Percentiles rank a stretch among this genome's conserved stretches.
phyloP scores from a whole-genome alignment of 2,888 invertebrate genomes.

The Hirtodrosophila duncani region DNA sequence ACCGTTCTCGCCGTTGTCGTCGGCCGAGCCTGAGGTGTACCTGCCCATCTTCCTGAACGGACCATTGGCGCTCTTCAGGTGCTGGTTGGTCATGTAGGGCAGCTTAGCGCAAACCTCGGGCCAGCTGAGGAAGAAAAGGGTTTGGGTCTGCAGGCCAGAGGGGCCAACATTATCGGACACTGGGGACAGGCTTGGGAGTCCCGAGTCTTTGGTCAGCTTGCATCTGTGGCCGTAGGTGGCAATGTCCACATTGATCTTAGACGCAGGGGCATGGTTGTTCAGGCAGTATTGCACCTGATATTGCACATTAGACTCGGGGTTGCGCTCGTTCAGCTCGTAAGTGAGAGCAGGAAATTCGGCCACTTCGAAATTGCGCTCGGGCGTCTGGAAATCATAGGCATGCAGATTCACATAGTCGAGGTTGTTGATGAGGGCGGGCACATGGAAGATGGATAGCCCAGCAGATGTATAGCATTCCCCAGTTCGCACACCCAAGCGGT shows the following conservation, averaged over 20 bases:
- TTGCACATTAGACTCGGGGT: constrained; percentile 84
- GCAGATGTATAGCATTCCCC: constrained; percentile 85
- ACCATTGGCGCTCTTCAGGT: constrained; percentile 82
- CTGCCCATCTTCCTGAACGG: constrained; percentile 86
- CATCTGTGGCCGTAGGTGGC: constrained; percentile 87
- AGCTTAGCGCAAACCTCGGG: constrained; percentile 89
- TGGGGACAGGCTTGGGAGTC: constrained; percentile 88
- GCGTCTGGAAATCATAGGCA: constrained; percentile 88
- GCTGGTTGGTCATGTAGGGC: constrained; percentile 82
- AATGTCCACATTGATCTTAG: constrained; percentile 85
- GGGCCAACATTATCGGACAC: constrained; percentile 85
- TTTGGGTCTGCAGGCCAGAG: constrained; percentile 85
- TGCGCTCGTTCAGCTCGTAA: constrained; percentile 85
- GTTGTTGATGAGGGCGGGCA: constrained; percentile 85
- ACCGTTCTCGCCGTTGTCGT: constrained; percentile 83
- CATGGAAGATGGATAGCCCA: constrained; percentile 86
- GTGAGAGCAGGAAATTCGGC: constrained; percentile 88
- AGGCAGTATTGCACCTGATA: constrained; percentile 83
- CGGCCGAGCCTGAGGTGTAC: constrained; percentile 87
- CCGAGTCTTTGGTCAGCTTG: constrained; percentile 87
- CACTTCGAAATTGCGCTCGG: constrained; percentile 86
- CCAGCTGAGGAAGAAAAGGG: constrained; percentile 86
- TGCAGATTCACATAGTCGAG: constrained; percentile 89
- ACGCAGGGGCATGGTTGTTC: constrained; percentile 80
- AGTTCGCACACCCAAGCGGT: constrained; percentile 87